Evolutionary conservation across 2,113 vertebrate genomes (phyloP).

Genomic region (Cyphotilapia sp.): DNA sequence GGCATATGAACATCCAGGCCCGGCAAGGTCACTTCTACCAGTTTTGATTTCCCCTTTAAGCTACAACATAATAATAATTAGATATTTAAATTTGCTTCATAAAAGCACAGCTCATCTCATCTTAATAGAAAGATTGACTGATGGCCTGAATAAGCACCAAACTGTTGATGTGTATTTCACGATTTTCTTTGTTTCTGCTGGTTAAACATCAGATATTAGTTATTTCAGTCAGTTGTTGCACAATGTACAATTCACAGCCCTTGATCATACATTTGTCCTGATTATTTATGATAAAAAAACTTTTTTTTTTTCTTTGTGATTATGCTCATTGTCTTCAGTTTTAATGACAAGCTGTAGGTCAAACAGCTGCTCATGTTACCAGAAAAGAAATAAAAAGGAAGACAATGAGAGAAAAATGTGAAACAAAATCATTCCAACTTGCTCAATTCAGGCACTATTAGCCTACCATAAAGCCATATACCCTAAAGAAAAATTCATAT

Average conservation of each 20-base stretch:
- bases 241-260: not conserved
- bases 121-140: not conserved
- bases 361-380: not conserved
- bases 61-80: not conserved
- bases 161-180: not conserved
- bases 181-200: not conserved
- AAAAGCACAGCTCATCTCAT: not conserved
- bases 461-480: not conserved
- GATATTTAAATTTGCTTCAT: not conserved
- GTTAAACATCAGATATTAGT: not conserved
- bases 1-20: not conserved
- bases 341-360: not conserved
- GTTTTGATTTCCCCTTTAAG: not conserved
- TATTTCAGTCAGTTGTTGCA: not conserved
- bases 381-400: not conserved
- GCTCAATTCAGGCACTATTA: not conserved
- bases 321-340: not conserved
- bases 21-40: not conserved
- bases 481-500: not conserved
- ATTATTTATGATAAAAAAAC: not conserved
- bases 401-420: not conserved
- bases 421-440: not conserved
- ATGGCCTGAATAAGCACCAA: not conserved
- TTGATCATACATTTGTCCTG: not conserved
- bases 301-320: rapidly evolving